Evolutionary conservation across 2,113 vertebrate species (phyloP).

Genomic region (Boleophthalmus pectinirostris): DNA sequence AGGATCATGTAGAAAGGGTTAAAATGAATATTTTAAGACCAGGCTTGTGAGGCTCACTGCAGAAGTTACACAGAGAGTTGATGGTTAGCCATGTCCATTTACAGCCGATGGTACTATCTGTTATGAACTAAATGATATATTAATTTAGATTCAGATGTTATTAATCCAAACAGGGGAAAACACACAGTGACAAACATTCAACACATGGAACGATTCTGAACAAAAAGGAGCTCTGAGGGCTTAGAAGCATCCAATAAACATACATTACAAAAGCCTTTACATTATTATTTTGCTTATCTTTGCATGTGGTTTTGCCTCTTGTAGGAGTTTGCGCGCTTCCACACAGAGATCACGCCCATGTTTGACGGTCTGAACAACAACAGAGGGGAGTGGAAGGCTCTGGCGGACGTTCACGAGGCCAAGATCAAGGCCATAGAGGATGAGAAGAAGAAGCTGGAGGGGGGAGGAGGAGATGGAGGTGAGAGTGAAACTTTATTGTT

Average conservation of each 20-base stretch:
- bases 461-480: conserved; percentile 68
- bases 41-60: too few relatives aligned
- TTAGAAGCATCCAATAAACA: background rate
- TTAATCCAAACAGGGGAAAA: too few relatives aligned
- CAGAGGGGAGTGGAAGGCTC: conserved; percentile 87
- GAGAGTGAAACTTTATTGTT: background rate
- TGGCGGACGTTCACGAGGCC: conserved; percentile 87
- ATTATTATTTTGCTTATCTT: background rate
- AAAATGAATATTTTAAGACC: too few relatives aligned
- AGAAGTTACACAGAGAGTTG: too few relatives aligned
- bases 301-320: background rate
- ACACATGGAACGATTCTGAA: too few relatives aligned
- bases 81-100: too few relatives aligned
- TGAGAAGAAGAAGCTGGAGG: conserved; percentile 85
- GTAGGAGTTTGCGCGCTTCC: conserved; percentile 95
- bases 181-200: too few relatives aligned
- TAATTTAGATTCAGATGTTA: too few relatives aligned
- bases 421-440: conserved; percentile 90
- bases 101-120: too few relatives aligned
- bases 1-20: too few relatives aligned
- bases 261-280: background rate
- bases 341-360: conserved; percentile 95
- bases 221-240: too few relatives aligned
- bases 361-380: conserved; percentile 93
- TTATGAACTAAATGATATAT: background rate